Conservation (phyloP, 2,113 vertebrate species). For the Orthonyx spaldingii region DNA sequence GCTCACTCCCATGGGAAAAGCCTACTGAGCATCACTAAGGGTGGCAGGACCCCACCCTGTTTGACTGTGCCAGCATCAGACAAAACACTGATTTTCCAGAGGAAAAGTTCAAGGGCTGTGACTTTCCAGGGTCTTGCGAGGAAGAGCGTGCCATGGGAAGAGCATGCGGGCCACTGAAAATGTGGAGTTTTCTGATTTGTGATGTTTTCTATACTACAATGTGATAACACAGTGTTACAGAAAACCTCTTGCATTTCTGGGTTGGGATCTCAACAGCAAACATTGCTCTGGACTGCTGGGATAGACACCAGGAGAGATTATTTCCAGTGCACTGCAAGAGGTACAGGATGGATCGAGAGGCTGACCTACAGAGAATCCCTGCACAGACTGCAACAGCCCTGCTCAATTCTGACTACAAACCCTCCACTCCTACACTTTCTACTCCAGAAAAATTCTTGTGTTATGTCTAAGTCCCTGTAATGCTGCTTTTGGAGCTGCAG, state of each 20-base stretch:
- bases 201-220: not conserved
- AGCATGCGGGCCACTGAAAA: not conserved
- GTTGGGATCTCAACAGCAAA: not conserved
- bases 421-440: not conserved
- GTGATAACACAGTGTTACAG: rapidly evolving
- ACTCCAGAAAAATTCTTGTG: not conserved
- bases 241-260: not conserved
- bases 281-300: not conserved
- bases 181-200: not conserved
- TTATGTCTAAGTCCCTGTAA: not conserved
- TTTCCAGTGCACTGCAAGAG: not conserved
- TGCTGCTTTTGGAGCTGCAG: not conserved
- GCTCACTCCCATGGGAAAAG: not conserved
- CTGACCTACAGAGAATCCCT: not conserved
- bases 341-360: not conserved
- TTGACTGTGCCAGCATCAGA: not conserved
- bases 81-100: not conserved
- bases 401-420: not conserved
- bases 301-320: not conserved
- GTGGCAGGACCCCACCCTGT: not conserved
- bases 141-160: not conserved
- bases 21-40: not conserved
- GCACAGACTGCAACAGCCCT: rapidly evolving
- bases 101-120: not conserved
- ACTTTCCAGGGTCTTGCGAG: not conserved